Evolutionary conservation across 2,888 invertebrate genomes (phyloP), one percentile per base, ranked within the genome.

Genomic region (Colostygia pectinataria): DNA sequence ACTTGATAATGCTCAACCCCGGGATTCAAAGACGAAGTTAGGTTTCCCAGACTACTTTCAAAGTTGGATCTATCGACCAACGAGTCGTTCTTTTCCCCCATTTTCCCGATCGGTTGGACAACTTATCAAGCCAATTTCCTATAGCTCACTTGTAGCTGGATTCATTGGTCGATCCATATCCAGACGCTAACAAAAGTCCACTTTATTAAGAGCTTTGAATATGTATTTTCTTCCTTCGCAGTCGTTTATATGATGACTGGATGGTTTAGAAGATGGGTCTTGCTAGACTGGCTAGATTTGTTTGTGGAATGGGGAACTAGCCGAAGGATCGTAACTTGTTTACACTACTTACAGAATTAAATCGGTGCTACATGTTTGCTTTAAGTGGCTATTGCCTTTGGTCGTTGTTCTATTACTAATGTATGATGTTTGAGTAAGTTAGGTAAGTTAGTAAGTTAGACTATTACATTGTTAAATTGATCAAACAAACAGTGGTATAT

Each of bases 341-440:
- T 87, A 83, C 79, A 81, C 77, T 83, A 87, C 81, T 88, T 84
- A 80, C 74, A 70, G 80, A 83, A 86, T 87, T 83, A 85, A 86
- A 85, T 83, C 77, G 74, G 73, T 79, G 63, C 63, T 73, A 61
- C 67, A 71, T 77, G 77, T 80, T 81, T 76, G 69, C 65, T 71
- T 66, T 65, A 67, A 77, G 69, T 71, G 65, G 69, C 66, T 58
- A 20, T 59, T 48, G 61, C 59, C 62, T 73, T 68, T 68, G 67
- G 57, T 59, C 59, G 50, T 61, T 68, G 44, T 52, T 57, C 49
- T 53, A 50, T 50, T 55, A 51, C 4, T 20, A 20, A 20, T 20
- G 20, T 20, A 20, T 20, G 6, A 6, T 20, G 1, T 20, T 6
- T n/a, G n/a, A n/a, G n/a, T n/a, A n/a, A n/a, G n/a, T n/a, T n/a